Evolutionary conservation across 2,888 invertebrate genomes (phyloP), one percentile per base, ranked within the genome.

Genomic region (Macrophya alboannulata): DNA sequence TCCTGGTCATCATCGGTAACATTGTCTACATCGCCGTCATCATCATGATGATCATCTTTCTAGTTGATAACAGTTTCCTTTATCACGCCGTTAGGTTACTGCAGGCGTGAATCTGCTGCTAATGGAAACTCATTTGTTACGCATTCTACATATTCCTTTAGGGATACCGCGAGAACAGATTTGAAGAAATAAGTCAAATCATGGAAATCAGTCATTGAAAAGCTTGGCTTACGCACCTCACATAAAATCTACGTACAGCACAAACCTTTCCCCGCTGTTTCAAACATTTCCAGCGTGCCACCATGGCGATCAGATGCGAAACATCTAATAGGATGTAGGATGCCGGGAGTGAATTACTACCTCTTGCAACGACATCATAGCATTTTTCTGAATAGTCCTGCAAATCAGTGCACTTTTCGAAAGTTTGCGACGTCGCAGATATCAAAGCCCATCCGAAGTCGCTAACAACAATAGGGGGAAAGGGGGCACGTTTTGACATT

Each of bases 291-390:
- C 86, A 87, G 37, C 88, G 85, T 8, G 86, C 45, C 4, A 88
- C 84, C 88, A 88, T 87, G 10, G 86, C 85, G 0, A 86, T 48
- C 1, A 88, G 48, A 43, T 88, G 88, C 43, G 87, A 86, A 0
- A 88, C 87, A 15, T 89, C 87, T 10, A 87, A 40, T 81, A 87
- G 84, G 1, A 88, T 82, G 25, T 85, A 87, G 8, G 86, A 31
- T 9, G 85, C 81, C 25, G 87, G 87, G 40, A 82, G 17, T 48
- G 37, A 12, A 40, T 48, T 25, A 9, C 12, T 12, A 48, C 15
- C 51, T 31, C n/a, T 77, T 31, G 12, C 40, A 2, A 82, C 65
- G 43, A 65, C 82, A 82, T 9, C 25, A n/a, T n/a, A n/a, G n/a
- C n/a, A n/a, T n/a, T n/a, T 82, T 12, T 82, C 48, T 21, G 68